Evolutionary conservation across 2,113 vertebrate species (phyloP).

Genomic region (Menidia beryllina): DNA sequence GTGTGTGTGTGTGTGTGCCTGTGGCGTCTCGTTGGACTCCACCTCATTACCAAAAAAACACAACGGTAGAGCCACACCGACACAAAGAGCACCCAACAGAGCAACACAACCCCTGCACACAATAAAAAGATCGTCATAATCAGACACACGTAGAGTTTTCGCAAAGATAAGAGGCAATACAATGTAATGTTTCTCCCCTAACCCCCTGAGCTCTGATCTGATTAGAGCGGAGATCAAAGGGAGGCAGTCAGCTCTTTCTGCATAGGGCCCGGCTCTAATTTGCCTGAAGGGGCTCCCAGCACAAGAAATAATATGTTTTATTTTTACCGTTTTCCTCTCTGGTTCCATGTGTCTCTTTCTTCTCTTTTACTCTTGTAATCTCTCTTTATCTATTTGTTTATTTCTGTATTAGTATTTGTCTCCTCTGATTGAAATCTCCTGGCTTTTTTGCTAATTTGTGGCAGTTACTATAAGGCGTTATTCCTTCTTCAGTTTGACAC

Average conservation of each 20-base stretch:
- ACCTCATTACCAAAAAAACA: conserved; percentile 4
- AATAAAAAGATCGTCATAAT: conserved; percentile 31
- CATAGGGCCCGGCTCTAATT: conserved; percentile 37
- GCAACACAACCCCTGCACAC: conserved; percentile 5
- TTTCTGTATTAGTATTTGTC: background rate
- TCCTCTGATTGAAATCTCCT: background rate
- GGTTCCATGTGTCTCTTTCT: conserved; percentile 10
- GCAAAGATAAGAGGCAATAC: conserved; percentile 26
- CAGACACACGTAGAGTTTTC: conserved; percentile 17
- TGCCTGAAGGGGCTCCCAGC: conserved; percentile 9
- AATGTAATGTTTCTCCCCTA: conserved; percentile 30
- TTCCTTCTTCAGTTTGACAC: background rate
- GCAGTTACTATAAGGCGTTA: background rate
- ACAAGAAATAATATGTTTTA: conserved; percentile 40
- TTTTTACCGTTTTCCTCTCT: conserved; percentile 17
- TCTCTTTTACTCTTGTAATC: background rate
- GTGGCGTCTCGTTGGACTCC: background rate
- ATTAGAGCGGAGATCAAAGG: conserved; percentile 57
- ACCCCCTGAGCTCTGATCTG: conserved; percentile 48
- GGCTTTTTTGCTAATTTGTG: background rate
- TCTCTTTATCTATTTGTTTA: conserved; percentile 9
- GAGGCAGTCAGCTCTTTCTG: conserved; percentile 28
- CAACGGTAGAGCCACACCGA: conserved; percentile 10
- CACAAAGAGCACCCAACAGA: background rate
- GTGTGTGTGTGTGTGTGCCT: background rate